These are phyloP conservation scores for Monomorium pharaonis DNA, from an alignment of 1,140 invertebrate species.

Conservation along the genomic window DNA sequence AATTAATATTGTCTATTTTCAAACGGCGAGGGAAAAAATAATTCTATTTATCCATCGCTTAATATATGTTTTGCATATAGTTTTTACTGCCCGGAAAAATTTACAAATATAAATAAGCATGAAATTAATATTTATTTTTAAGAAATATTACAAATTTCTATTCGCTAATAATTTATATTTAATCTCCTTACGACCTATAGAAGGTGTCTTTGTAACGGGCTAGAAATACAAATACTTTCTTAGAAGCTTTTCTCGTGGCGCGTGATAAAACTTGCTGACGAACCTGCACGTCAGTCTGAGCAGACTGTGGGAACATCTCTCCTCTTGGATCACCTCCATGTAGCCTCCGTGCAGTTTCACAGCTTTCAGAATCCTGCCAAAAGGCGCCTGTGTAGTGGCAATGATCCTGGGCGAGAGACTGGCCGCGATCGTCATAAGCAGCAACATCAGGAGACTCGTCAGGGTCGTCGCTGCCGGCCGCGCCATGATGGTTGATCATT, in stretches of 20 bases:
- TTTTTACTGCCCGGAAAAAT: no score
- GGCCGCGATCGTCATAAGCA: conserved; percentile 65
- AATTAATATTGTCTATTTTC: not conserved
- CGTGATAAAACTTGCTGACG: conserved; percentile 5
- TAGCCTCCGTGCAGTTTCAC: conserved; percentile 74
- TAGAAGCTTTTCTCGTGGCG: not conserved
- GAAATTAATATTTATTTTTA: not conserved
- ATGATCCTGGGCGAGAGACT: conserved; percentile 58
- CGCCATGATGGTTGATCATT: conserved; percentile 78
- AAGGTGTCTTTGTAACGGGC: not conserved
- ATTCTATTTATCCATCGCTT: not conserved
- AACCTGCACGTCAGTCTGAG: conserved; percentile 77
- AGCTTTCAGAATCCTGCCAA: conserved; percentile 73
- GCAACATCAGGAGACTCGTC: conserved; percentile 70
- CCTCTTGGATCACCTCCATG: conserved; percentile 81
- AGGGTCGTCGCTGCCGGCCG: conserved; percentile 72
- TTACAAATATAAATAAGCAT: not conserved
- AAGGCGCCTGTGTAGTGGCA: conserved; percentile 54
- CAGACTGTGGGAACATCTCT: conserved; percentile 77
- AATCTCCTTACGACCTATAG: not conserved
- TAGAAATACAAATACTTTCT: not conserved
- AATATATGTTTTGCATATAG: not conserved
- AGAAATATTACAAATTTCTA: not conserved
- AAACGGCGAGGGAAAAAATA: no score
- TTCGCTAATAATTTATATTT: not conserved